Evolutionary conservation across 2,113 vertebrate genomes (phyloP).

Genomic region (Progne subis): DNA sequence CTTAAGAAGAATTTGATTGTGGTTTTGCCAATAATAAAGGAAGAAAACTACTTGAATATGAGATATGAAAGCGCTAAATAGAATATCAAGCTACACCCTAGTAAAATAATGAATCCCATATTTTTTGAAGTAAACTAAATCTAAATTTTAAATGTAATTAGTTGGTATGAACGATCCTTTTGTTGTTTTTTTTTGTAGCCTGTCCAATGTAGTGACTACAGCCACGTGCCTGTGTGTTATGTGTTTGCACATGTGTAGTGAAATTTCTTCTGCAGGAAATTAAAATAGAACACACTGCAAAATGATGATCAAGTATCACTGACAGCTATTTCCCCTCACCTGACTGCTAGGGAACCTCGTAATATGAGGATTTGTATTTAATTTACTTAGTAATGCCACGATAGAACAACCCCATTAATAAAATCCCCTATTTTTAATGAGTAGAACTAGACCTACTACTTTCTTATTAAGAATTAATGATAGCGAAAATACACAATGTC

Average conservation of each 20-base stretch:
- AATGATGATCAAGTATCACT: neutral
- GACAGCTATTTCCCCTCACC: neutral
- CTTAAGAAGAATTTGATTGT: neutral
- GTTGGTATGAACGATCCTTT: neutral
- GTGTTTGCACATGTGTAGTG: neutral
- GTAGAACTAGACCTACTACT: neutral
- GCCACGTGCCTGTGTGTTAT: fast-evolving
- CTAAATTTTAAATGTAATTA: conserved; percentile 21
- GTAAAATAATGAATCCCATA: neutral
- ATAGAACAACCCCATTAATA: neutral
- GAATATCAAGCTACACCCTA: neutral
- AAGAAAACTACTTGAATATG: neutral
- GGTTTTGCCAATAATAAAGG: neutral
- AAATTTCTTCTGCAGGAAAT: neutral
- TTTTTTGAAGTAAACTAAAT: neutral
- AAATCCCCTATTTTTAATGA: neutral
- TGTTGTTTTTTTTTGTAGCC: neutral
- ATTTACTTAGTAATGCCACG: neutral
- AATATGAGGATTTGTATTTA: neutral
- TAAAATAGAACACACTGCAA: neutral
- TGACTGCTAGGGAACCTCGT: neutral
- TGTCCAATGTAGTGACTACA: neutral
- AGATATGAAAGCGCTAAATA: neutral
- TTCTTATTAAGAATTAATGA: conserved; percentile 11
- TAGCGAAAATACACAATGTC: neutral